Percentiles rank a stretch among this genome's conserved stretches.
phyloP scores from a whole-genome alignment of 2,113 vertebrate species.

The Hippolais icterina region DNA sequence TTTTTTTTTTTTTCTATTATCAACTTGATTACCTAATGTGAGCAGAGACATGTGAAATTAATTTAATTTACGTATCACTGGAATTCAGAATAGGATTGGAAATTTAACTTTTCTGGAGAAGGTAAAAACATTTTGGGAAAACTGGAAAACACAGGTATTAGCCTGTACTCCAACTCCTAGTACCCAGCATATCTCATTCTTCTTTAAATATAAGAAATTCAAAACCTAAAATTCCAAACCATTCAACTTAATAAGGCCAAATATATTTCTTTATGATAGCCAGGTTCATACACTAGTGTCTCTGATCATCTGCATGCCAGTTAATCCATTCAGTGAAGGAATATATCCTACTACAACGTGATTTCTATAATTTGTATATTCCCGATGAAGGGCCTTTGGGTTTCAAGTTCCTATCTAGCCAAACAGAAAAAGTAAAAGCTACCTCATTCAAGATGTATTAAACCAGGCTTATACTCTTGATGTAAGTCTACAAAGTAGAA shows the following conservation, averaged over 20 bases:
- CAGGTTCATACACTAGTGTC: not conserved
- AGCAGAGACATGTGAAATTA: not conserved
- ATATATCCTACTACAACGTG: not conserved
- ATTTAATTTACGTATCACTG: not conserved
- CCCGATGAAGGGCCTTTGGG: not conserved
- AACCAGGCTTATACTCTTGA: not conserved
- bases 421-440: not conserved
- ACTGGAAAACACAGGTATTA: not conserved
- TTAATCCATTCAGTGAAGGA: not conserved
- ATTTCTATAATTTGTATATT: not conserved
- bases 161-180: not conserved
- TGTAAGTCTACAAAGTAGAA: constrained; percentile 9
- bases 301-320: not conserved
- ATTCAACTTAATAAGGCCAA: not conserved
- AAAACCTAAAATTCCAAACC: not conserved
- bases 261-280: not conserved
- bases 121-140: not conserved
- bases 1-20: not conserved
- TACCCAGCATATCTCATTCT: not conserved
- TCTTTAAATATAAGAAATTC: not conserved
- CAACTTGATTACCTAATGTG: not conserved
- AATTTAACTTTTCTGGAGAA: not conserved
- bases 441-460: not conserved
- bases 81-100: not conserved
- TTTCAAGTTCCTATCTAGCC: not conserved